Percentiles rank a stretch among this genome's conserved stretches.
phyloP scores from a whole-genome alignment of 1,140 invertebrate species.

The Lordiphosa stackelbergi region DNA sequence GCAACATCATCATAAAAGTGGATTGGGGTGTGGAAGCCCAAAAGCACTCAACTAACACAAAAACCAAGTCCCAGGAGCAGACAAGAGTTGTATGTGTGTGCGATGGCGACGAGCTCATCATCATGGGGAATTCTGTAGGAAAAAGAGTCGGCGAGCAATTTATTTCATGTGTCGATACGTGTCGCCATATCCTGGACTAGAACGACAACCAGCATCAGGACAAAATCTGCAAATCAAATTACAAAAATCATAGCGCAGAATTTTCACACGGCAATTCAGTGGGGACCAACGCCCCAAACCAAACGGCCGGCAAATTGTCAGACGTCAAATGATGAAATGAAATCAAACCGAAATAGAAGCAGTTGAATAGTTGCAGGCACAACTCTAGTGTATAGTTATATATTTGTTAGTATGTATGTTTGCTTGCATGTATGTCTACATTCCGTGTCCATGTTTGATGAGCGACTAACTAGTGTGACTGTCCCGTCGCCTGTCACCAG shows the following conservation, averaged over 20 bases:
- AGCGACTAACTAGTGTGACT: constrained; percentile 55
- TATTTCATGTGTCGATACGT: constrained; percentile 62
- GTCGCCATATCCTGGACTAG: constrained; percentile 31
- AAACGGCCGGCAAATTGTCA: constrained; percentile 67
- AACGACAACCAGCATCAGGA: constrained; percentile 2
- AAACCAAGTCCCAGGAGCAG: constrained; percentile 36
- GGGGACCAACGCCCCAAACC: constrained; percentile 32
- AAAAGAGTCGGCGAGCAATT: constrained; percentile 39
- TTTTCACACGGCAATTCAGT: constrained; percentile 67
- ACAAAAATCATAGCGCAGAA: constrained; percentile 73
- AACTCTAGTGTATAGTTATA: constrained; percentile 21
- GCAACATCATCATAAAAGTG: constrained; percentile 63
- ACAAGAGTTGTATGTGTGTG: neutral
- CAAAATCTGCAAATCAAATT: constrained; percentile 73
- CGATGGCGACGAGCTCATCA: constrained; percentile 21
- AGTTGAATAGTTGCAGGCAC: constrained; percentile 17
- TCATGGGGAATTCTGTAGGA: constrained; percentile 45
- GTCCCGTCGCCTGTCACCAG: constrained; percentile 34
- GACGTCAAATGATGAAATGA: constrained; percentile 72
- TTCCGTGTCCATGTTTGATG: constrained; percentile 52
- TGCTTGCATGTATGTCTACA: constrained; percentile 5
- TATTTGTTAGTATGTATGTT: constrained; percentile 4
- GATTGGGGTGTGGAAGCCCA: constrained; percentile 27
- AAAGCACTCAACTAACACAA: constrained; percentile 58
- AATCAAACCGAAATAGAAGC: constrained; percentile 63